Evolutionary conservation across 2,113 vertebrate species (phyloP).

Genomic region (Indri indri): DNA sequence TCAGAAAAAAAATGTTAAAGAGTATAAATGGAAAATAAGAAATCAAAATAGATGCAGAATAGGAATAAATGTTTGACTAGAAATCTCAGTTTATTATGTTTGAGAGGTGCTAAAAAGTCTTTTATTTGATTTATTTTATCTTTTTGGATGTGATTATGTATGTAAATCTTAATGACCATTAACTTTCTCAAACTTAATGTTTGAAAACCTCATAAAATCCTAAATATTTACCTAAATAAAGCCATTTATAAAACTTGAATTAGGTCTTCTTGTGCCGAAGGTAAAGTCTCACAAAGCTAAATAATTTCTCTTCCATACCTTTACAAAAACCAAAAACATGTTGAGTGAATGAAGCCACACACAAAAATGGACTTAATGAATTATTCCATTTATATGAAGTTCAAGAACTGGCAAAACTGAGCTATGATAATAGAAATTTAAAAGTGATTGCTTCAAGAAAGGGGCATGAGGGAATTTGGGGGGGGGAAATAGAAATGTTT

Average conservation of each 20-base stretch:
- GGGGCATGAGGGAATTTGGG: neutral
- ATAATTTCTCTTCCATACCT: neutral
- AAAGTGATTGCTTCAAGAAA: neutral
- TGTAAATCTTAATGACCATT: neutral
- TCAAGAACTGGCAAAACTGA: neutral
- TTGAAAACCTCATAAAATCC: slow-evolving; percentile 8
- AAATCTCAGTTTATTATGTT: neutral
- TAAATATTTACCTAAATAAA: slow-evolving; percentile 10
- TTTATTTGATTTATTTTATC: slow-evolving; percentile 17
- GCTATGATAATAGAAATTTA: neutral
- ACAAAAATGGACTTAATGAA: neutral
- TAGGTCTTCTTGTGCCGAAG: no score
- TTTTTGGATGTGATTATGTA: neutral
- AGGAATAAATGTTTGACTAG: neutral
- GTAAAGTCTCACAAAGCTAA: no score
- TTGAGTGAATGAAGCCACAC: neutral
- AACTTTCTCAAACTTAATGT: slow-evolving; percentile 29
- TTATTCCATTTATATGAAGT: slow-evolving; percentile 12
- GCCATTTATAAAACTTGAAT: neutral
- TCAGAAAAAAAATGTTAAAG: neutral
- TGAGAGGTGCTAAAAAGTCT: neutral
- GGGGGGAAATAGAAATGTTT: neutral
- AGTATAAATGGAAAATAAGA: neutral
- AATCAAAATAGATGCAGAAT: neutral
- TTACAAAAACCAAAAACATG: neutral